Percentiles rank a stretch among this genome's conserved stretches.
Evolutionary conservation across 2,888 invertebrate species (phyloP).

Genomic region (Drosophila limbata): DNA sequence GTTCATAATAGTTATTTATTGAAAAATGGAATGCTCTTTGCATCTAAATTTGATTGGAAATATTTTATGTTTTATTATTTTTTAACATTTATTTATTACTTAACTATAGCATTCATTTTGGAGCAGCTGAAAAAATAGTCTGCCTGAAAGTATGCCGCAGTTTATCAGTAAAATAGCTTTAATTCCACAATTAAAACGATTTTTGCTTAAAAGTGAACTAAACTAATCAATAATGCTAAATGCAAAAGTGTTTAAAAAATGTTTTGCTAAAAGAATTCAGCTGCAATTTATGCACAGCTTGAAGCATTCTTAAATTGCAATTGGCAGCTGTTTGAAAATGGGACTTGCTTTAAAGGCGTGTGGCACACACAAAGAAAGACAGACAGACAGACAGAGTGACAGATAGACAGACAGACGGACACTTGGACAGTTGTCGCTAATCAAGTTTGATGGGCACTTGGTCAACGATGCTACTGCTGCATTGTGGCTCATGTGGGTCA

Average conservation of each 20-base stretch:
- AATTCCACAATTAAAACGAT: not conserved
- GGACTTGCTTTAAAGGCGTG: not conserved
- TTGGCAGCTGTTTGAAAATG: not conserved
- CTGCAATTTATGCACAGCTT: not conserved
- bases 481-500: slow-evolving; percentile 55
- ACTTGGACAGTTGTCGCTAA: slow-evolving; percentile 46
- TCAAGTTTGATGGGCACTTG: slow-evolving; percentile 60
- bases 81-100: too few species aligned
- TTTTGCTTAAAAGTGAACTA: not conserved
- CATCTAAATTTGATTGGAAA: too few species aligned
- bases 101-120: not conserved
- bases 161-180: not conserved
- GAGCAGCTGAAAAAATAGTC: not conserved
- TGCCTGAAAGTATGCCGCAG: not conserved
- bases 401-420: not conserved
- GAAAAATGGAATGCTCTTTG: too few species aligned
- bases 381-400: not conserved
- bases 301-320: slow-evolving; percentile 4
- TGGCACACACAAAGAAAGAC: not conserved
- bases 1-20: too few species aligned
- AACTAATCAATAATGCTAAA: not conserved
- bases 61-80: too few species aligned
- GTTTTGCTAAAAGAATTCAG: not conserved
- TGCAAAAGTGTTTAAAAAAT: not conserved
- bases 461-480: slow-evolving; percentile 23